These are phyloP conservation scores for Mesorhabditis spiculigera DNA, from an alignment of 2,888 invertebrate genomes.

Conservation along the genomic window DNA sequence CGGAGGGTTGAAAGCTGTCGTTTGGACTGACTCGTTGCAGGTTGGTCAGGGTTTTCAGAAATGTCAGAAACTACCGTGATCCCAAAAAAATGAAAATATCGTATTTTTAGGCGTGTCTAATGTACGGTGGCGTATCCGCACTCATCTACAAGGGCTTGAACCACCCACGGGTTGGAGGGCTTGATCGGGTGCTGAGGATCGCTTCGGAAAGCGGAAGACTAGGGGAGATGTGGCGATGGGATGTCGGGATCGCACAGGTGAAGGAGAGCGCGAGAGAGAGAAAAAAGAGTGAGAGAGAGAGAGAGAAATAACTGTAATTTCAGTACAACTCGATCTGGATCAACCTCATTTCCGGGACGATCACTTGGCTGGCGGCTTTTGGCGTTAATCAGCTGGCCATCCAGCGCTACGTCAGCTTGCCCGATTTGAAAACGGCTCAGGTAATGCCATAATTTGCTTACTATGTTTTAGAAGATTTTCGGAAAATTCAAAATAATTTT, in stretches of 20 bases:
- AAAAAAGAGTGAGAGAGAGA: background rate
- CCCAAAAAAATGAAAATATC: too few relatives aligned
- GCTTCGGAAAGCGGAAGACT: conserved; percentile 40
- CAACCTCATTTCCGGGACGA: conserved; percentile 42
- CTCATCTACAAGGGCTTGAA: conserved; percentile 38
- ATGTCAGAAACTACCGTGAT: too few relatives aligned
- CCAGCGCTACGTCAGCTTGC: conserved; percentile 46
- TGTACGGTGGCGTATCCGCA: conserved; percentile 46
- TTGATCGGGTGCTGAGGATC: conserved; percentile 33
- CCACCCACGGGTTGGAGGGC: conserved; percentile 43
- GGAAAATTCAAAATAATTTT: too few relatives aligned
- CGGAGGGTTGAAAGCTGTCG: conserved; percentile 48
- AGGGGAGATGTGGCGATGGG: conserved; percentile 29
- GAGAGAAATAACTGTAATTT: conserved; percentile 7
- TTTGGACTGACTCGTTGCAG: conserved; percentile 46
- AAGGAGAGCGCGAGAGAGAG: too few relatives aligned
- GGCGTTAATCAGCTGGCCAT: conserved; percentile 51
- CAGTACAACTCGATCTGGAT: conserved; percentile 52
- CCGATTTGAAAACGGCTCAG: conserved; percentile 37
- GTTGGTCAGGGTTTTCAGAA: conserved; percentile 7
- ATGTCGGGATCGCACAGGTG: conserved; percentile 32
- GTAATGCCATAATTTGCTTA: background rate
- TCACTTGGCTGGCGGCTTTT: conserved; percentile 49
- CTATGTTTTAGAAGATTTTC: too few relatives aligned
- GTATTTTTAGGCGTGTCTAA: conserved; percentile 36